Conservation (phyloP, 2,113 vertebrate species). For the Panurus biarmicus region DNA sequence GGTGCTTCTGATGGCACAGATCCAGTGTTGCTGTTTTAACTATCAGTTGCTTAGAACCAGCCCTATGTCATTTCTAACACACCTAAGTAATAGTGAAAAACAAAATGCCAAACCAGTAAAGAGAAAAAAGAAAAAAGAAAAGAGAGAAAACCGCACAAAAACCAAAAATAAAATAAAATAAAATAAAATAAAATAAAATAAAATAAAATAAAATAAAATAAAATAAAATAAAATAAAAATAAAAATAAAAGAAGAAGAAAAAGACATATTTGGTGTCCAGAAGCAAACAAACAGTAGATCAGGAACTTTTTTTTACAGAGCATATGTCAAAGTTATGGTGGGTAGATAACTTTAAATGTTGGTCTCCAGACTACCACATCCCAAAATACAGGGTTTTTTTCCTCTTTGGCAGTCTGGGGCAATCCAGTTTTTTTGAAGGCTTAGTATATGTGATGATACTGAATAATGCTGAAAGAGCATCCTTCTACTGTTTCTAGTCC, state of each 20-base stretch:
- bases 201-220: too few relatives aligned
- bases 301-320: background rate
- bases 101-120: background rate
- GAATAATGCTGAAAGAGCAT: background rate
- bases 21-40: background rate
- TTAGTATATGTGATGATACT: background rate
- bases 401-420: background rate
- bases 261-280: background rate
- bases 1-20: background rate
- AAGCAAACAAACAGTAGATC: background rate
- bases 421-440: background rate
- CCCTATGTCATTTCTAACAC: background rate
- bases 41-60: background rate
- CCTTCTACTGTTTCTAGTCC: background rate
- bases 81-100: background rate
- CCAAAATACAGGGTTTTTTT: background rate
- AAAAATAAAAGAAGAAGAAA: too few relatives aligned
- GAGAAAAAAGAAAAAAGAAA: background rate
- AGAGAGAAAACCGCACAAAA: too few relatives aligned
- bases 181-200: too few relatives aligned
- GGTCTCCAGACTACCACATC: background rate
- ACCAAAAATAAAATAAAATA: too few relatives aligned
- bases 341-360: background rate
- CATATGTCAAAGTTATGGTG: background rate
- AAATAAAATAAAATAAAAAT: too few relatives aligned